Conservation (phyloP, 2,888 invertebrate genomes). For the Uropetala carovei region DNA sequence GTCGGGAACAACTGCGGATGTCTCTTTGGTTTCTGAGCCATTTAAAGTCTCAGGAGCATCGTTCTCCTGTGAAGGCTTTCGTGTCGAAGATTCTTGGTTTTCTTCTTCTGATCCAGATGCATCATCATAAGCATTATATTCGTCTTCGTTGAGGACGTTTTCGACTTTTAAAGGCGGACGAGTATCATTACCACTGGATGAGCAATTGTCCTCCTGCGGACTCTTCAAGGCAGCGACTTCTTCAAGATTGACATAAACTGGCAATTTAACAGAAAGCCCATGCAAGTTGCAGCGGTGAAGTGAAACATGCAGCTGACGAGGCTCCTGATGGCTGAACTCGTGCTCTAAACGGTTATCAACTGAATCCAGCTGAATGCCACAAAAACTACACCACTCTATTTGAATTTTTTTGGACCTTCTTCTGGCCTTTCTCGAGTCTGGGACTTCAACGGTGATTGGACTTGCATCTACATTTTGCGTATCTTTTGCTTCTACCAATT, state of each 20-base stretch:
- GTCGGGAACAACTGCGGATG: neutral
- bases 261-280: neutral
- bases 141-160: conserved; percentile 21
- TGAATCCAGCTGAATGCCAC: conserved; percentile 5
- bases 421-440: neutral
- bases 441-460: neutral
- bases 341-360: conserved; percentile 42
- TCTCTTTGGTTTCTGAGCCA: neutral
- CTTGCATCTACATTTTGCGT: too few relatives aligned
- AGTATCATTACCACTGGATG: neutral
- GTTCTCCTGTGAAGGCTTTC: neutral
- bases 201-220: neutral
- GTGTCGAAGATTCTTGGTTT: neutral
- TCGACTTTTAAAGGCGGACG: neutral
- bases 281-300: conserved; percentile 30
- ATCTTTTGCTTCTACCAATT: too few relatives aligned
- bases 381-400: conserved; percentile 40
- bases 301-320: conserved; percentile 13
- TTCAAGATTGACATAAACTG: conserved; percentile 26
- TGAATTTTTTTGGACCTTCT: conserved; percentile 34
- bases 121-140: conserved; percentile 38
- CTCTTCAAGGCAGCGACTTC: neutral
- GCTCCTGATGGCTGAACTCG: conserved; percentile 38
- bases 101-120: neutral
- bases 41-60: neutral